These are phyloP conservation scores for Toxotes jaculatrix DNA, from an alignment of 2,113 vertebrate genomes.

Conservation along the genomic window DNA sequence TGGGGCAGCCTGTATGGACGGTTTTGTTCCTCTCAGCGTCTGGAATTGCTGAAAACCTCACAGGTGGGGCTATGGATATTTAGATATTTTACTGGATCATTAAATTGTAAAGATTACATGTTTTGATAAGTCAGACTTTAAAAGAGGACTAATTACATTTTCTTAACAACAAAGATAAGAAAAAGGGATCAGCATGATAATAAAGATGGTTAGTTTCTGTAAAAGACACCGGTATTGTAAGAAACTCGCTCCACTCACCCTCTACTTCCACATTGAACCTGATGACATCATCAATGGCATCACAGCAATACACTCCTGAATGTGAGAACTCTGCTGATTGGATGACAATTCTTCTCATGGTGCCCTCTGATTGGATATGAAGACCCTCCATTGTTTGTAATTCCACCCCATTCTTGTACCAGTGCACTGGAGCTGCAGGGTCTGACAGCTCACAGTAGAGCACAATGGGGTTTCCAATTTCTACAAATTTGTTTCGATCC, in stretches of 20 bases:
- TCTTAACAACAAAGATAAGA: neutral
- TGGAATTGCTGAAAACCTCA: constrained; percentile 84
- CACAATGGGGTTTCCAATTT: constrained; percentile 86
- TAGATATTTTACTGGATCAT: constrained; percentile 62
- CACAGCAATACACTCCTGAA: constrained; percentile 88
- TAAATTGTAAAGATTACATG: constrained; percentile 16
- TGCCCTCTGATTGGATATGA: constrained; percentile 86
- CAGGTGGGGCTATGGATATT: constrained; percentile 83
- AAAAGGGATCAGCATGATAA: neutral
- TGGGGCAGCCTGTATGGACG: constrained; percentile 72
- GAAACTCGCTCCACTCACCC: constrained; percentile 77
- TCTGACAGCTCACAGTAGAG: constrained; percentile 88
- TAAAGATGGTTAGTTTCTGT: constrained; percentile 52
- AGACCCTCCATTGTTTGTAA: constrained; percentile 83
- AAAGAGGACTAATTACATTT: constrained; percentile 8
- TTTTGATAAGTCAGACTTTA: constrained; percentile 36
- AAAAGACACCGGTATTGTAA: constrained; percentile 21
- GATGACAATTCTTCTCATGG: constrained; percentile 87
- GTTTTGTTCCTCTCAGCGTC: constrained; percentile 81
- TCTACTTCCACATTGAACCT: constrained; percentile 88
- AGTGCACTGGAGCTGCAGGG: constrained; percentile 80
- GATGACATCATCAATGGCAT: constrained; percentile 86
- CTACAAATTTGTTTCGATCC: constrained; percentile 88
- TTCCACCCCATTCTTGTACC: constrained; percentile 86
- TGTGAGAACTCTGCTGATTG: constrained; percentile 86